Percentiles rank a stretch among this genome's conserved stretches.
phyloP scores from a whole-genome alignment of 2,888 invertebrate genomes.

The Zygogramma bicolorata region DNA sequence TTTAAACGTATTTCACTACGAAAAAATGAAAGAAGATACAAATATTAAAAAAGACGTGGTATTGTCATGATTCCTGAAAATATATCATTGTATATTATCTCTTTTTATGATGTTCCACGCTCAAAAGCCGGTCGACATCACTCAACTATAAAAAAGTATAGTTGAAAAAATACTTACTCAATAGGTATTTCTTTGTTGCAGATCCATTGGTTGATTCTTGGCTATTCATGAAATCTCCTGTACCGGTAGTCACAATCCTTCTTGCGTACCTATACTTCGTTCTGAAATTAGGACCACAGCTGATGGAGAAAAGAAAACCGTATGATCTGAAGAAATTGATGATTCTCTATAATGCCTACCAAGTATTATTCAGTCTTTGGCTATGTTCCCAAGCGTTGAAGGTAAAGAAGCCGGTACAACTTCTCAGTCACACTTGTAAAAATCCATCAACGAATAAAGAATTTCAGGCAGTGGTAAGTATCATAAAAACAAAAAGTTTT shows the following conservation, averaged over 20 bases:
- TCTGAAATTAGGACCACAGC: conserved; percentile 79
- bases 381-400: conserved; percentile 69
- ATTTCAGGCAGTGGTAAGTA: conserved; percentile 55
- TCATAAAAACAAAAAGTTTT: neutral
- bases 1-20: too few species aligned
- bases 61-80: too few species aligned
- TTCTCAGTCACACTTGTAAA: conserved; percentile 56
- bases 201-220: conserved; percentile 83
- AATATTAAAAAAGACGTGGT: too few species aligned
- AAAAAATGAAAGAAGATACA: too few species aligned
- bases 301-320: conserved; percentile 81
- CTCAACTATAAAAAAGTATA: neutral
- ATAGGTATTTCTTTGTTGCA: conserved; percentile 62
- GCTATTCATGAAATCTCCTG: conserved; percentile 82
- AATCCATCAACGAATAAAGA: conserved; percentile 55
- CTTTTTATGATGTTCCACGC: too few species aligned
- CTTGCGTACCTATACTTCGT: conserved; percentile 79
- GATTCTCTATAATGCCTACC: conserved; percentile 86
- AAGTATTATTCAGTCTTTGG: conserved; percentile 87
- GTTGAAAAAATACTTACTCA: neutral
- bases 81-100: too few species aligned
- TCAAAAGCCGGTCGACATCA: too few species aligned
- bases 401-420: conserved; percentile 53
- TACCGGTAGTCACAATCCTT: conserved; percentile 76
- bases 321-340: conserved; percentile 80